These are phyloP conservation scores for Eidolon helvum DNA, from an alignment of 2,113 vertebrate species.

Conservation along the genomic window DNA sequence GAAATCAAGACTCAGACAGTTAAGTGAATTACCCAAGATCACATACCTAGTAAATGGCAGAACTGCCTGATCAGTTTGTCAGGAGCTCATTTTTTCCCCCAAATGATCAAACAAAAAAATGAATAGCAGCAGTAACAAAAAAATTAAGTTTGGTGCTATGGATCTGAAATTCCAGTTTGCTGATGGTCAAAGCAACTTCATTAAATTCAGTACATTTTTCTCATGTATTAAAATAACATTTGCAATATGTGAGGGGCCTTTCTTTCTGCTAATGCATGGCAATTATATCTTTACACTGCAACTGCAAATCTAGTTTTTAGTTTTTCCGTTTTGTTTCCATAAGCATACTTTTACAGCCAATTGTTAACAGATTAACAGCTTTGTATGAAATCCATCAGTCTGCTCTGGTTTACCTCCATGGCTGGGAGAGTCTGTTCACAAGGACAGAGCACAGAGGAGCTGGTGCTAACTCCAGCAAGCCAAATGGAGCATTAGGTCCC, in stretches of 20 bases:
- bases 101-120: neutral
- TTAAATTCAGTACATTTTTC: constrained; percentile 51
- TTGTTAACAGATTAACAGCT: constrained; percentile 72
- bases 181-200: constrained; percentile 65
- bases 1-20: constrained; percentile 9
- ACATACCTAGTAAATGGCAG: neutral
- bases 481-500: neutral
- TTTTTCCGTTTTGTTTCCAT: constrained; percentile 55
- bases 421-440: constrained; percentile 28
- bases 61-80: neutral
- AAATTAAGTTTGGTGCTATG: neutral
- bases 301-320: constrained; percentile 64
- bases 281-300: constrained; percentile 63
- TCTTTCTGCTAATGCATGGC: constrained; percentile 52
- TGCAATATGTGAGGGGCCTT: constrained; percentile 51
- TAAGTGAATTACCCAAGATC: constrained; percentile 17
- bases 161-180: constrained; percentile 53
- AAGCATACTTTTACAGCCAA: constrained; percentile 62
- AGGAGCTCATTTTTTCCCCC: neutral
- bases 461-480: neutral
- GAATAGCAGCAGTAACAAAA: neutral
- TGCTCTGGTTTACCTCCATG: constrained; percentile 35
- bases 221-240: constrained; percentile 67
- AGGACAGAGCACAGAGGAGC: constrained; percentile 18
- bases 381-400: constrained; percentile 60